phyloP scores from a whole-genome alignment of 2,888 invertebrate species.

The Xestia ashworthii region DNA sequence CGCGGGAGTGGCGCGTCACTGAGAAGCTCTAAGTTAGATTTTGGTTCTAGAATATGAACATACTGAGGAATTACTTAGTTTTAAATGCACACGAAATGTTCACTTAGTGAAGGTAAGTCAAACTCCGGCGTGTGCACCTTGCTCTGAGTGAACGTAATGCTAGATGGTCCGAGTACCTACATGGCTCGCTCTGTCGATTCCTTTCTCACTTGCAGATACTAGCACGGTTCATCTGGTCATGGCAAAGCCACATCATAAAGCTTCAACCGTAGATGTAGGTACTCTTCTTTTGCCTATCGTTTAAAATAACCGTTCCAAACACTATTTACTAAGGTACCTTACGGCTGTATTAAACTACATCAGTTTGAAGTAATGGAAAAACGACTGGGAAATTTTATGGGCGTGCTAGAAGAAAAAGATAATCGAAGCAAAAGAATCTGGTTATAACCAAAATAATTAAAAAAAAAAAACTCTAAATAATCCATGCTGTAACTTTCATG shows the following conservation, averaged over 20 bases:
- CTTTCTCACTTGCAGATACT: background rate
- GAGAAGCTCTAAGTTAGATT: background rate
- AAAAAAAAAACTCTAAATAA: background rate
- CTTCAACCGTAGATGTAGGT: background rate
- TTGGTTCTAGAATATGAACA: too few species aligned
- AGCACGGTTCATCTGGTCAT: background rate
- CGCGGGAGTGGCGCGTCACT: background rate
- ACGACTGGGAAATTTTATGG: background rate
- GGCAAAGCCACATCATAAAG: background rate
- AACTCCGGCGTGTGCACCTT: background rate
- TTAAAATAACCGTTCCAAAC: background rate
- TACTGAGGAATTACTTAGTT: too few species aligned
- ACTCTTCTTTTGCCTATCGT: background rate
- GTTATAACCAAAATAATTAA: background rate
- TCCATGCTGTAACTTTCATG: too few species aligned
- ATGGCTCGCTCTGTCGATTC: background rate
- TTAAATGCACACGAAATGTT: too few species aligned
- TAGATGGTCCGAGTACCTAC: too few species aligned
- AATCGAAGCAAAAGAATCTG: too few species aligned
- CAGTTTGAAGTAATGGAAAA: background rate
- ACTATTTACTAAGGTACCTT: background rate
- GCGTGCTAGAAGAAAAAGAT: background rate
- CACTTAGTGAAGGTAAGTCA: background rate
- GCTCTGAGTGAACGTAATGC: background rate
- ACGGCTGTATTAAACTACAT: background rate